A percentile compares a stretch with the other conserved stretches of the same genome.
Conservation (phyloP, 2,797 vertebrate genomes). For the Sphenodon punctatus region DNA sequence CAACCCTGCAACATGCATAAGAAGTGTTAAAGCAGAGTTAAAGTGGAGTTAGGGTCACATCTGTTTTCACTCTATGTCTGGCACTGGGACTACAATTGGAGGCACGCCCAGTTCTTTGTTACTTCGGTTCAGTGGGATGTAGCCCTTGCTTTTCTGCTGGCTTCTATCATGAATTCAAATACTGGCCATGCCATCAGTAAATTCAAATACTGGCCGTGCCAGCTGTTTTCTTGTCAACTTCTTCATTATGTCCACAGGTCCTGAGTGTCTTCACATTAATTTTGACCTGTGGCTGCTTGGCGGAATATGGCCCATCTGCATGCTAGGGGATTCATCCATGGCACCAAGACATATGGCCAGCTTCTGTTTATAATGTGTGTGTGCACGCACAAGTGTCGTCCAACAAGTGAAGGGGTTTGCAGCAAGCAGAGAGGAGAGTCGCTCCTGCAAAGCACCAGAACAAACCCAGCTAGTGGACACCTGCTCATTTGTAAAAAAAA, state of each 20-base stretch:
- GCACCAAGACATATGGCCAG: not conserved
- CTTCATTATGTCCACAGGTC: not conserved
- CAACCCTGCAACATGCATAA: too few species aligned
- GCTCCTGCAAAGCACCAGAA: not conserved
- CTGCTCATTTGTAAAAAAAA: not conserved
- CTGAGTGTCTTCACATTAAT: not conserved
- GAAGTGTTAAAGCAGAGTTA: too few species aligned
- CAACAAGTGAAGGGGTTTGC: not conserved
- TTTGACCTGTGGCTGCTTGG: not conserved
- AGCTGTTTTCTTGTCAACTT: too few species aligned
- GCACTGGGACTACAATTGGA: too few species aligned
- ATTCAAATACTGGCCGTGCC: too few species aligned
- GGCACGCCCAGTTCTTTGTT: too few species aligned
- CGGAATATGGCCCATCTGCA: not conserved
- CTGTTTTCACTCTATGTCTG: too few species aligned
- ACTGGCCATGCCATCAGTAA: too few species aligned
- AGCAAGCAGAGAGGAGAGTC: not conserved
- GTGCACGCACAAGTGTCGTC: constrained; percentile 18
- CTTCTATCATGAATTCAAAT: too few species aligned
- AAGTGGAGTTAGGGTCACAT: too few species aligned
- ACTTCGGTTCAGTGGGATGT: too few species aligned
- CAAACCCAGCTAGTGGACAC: not conserved
- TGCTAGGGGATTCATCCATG: not conserved
- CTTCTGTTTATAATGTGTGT: not conserved
- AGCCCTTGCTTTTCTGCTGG: too few species aligned